Evolutionary conservation across 37 sponge, comb jelly and placozoan species (phyloP), one percentile per base, ranked within the genome.

Genomic region (Aplysina aerophoba): DNA sequence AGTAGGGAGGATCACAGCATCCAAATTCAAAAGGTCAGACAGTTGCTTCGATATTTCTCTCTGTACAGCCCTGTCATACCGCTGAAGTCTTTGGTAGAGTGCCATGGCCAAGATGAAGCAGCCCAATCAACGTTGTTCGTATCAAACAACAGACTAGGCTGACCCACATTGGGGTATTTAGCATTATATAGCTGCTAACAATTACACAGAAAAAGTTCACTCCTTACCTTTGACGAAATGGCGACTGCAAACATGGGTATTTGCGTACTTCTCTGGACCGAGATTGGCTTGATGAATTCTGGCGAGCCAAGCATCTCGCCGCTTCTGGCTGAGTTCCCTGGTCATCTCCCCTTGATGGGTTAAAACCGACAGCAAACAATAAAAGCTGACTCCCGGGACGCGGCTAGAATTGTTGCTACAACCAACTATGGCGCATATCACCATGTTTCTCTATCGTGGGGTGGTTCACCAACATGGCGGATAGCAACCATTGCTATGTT

Each of bases 381-480:
- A 67, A n/a, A 67, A 67, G 69, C 28, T 16, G 22, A n/a, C 28
- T 15, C 69, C 69, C 19, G 22, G 15, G 27, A 14, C 27, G 13
- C 69, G 15, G 28, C 28, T n/a, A 13, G 69, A 67, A 13, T n/a
- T 67, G 28, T 67, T 67, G 69, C 69, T n/a, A 67, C 69, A 67
- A 16, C 69, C 69, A 16, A 67, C 19, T 14, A 67, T 27, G 28
- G 69, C 69, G 28, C 69, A 67, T 14, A 67, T 57, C 15, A 57
- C 17, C 17, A 20, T 57, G 17, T 17, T 57, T 57, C 59, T 57
- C 59, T n/a, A n/a, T n/a, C n/a, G n/a, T 27, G 27, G n/a, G 13
- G 69, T 67, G 69, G 69, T 67, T 67, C 27, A 67, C 69, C 69
- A 67, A 67, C 27, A 67, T 67, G 69, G 28, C 28, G 69, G 69